A percentile compares a stretch with the other conserved stretches of the same genome.
These are phyloP conservation scores for Montipora efflorescens DNA, from an alignment of 64 coral and sea anemone species.

Conservation along the genomic window DNA sequence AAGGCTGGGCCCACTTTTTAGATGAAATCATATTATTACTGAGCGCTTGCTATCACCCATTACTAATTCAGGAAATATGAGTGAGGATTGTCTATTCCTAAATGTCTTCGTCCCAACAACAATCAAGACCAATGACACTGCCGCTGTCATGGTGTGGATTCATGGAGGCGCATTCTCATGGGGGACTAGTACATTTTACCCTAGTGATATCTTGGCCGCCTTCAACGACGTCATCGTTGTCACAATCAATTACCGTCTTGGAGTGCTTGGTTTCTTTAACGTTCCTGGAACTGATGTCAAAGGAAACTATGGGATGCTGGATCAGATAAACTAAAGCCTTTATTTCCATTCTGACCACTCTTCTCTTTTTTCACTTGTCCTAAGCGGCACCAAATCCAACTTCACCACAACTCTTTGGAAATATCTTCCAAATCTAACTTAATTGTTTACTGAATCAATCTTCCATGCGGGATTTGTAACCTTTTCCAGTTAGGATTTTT, in stretches of 20 bases:
- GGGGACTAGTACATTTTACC: neutral
- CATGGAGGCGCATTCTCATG: conserved; percentile 39
- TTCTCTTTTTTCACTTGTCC: no score
- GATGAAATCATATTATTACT: no score
- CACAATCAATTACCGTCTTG: conserved; percentile 62
- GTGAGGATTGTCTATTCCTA: conserved; percentile 58
- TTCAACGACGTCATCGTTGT: conserved; percentile 72
- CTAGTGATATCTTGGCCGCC: conserved; percentile 21
- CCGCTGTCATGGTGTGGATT: conserved; percentile 71
- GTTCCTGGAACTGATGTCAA: conserved; percentile 45
- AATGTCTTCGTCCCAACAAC: conserved; percentile 40
- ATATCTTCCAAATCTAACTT: no score
- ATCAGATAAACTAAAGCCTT: conserved; percentile 35
- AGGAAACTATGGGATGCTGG: conserved; percentile 69
- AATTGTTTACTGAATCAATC: no score
- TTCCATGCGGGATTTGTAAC: no score
- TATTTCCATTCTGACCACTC: no score
- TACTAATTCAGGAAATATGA: neutral
- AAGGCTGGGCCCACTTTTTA: no score
- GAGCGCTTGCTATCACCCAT: no score
- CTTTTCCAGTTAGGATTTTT: no score
- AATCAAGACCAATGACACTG: neutral
- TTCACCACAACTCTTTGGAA: no score
- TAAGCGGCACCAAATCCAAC: no score
- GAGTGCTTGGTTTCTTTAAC: conserved; percentile 59